A percentile compares a stretch with the other conserved stretches of the same genome.
Conservation (phyloP, 2,113 vertebrate species). For the Turdus rufiventris region DNA sequence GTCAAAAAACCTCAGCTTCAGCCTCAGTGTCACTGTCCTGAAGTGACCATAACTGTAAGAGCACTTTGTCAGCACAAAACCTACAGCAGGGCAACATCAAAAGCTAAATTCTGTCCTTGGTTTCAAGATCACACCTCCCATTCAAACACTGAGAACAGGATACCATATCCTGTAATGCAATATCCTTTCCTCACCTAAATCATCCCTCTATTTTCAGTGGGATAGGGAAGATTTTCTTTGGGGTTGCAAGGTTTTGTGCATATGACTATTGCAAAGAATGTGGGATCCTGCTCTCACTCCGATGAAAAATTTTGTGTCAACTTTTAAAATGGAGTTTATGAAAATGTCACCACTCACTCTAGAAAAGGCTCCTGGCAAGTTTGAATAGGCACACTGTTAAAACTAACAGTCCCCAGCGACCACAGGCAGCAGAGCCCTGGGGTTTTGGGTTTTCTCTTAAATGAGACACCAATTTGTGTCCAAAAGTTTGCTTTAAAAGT, state of each 20-base stretch:
- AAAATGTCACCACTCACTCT: background rate
- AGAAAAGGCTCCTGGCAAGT: background rate
- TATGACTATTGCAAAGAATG: background rate
- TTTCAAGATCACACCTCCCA: background rate
- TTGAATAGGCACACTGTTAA: background rate
- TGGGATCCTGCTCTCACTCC: background rate
- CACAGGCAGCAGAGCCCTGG: background rate
- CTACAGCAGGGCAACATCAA: background rate
- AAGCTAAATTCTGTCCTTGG: background rate
- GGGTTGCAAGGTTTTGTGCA: background rate
- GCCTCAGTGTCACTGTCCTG: background rate
- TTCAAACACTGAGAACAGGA: background rate
- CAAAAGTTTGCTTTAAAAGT: background rate
- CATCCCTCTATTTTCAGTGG: background rate
- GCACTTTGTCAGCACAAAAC: background rate
- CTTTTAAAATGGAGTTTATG: background rate
- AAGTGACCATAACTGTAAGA: background rate
- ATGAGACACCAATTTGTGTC: background rate
- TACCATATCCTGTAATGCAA: background rate
- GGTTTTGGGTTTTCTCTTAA: background rate
- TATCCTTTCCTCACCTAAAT: background rate
- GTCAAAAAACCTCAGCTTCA: background rate
- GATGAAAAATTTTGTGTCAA: background rate
- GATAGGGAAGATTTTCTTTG: background rate
- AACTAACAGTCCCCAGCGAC: background rate